A percentile compares a stretch with the other conserved stretches of the same genome.
phyloP scores from a whole-genome alignment of 2,888 invertebrate species.

The Caradrina clavipalpis region DNA sequence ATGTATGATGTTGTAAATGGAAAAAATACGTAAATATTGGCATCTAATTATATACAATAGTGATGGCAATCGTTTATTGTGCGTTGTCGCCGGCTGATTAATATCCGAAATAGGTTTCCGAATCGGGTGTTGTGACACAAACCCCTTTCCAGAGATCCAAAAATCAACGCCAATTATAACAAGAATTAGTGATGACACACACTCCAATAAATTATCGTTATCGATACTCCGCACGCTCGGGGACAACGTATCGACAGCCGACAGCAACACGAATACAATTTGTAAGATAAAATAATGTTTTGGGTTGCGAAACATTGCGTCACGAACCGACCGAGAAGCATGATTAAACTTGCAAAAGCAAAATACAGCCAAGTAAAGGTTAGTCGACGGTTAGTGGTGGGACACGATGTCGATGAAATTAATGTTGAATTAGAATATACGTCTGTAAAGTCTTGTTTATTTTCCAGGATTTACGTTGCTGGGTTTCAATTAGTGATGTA shows the following conservation, averaged over 20 bases:
- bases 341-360: conserved; percentile 91
- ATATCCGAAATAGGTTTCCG: too few relatives aligned
- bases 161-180: conserved; percentile 60
- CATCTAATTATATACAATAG: too few relatives aligned
- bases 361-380: conserved; percentile 89
- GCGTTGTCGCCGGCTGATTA: too few relatives aligned
- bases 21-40: too few relatives aligned
- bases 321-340: conserved; percentile 87
- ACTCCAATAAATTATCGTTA: conserved; percentile 66
- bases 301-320: conserved; percentile 89
- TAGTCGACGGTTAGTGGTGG: conserved; percentile 78
- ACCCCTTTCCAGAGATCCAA: background rate
- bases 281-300: conserved; percentile 90
- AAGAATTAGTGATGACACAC: conserved; percentile 74
- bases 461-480: conserved; percentile 2
- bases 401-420: conserved; percentile 64
- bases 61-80: too few relatives aligned
- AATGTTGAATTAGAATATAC: conserved; percentile 34
- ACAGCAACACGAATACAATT: conserved; percentile 87
- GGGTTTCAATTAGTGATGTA: conserved; percentile 26
- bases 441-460: conserved; percentile 19
- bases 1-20: too few relatives aligned
- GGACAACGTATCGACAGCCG: conserved; percentile 76
- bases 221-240: conserved; percentile 67
- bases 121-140: background rate